Conservation (phyloP, 2,888 invertebrate genomes). For the Platycnemis pennipes region DNA sequence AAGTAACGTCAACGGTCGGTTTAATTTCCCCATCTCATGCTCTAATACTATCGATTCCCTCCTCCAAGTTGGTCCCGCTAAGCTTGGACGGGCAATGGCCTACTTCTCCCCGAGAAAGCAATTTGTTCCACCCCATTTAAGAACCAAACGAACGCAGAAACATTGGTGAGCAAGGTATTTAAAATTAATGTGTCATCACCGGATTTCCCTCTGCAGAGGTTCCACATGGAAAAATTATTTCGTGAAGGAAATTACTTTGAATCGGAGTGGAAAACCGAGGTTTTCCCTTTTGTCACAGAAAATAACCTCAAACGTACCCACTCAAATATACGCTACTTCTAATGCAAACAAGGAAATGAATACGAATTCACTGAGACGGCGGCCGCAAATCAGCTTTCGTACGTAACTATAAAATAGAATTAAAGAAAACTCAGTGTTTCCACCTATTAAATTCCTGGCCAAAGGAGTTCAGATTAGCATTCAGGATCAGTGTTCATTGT, state of each 20-base stretch:
- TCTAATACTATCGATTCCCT: neutral
- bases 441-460: too few relatives aligned
- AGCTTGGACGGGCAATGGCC: constrained; percentile 2
- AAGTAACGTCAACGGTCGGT: neutral
- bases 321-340: too few relatives aligned
- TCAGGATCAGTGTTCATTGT: too few relatives aligned
- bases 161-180: neutral
- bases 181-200: neutral
- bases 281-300: too few relatives aligned
- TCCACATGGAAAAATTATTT: neutral
- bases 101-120: neutral
- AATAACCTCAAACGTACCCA: too few relatives aligned
- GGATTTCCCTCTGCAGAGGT: neutral
- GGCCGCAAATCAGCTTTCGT: too few relatives aligned
- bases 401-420: too few relatives aligned
- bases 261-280: too few relatives aligned
- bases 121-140: neutral
- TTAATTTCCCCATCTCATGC: neutral
- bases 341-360: too few relatives aligned
- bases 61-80: neutral
- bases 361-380: too few relatives aligned
- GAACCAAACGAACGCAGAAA: neutral
- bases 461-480: too few relatives aligned
- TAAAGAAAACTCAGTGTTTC: too few relatives aligned
- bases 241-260: neutral